Conservation (phyloP, 35 echinoderm and acorn worm species). For the Ophiothrix spiculata region DNA sequence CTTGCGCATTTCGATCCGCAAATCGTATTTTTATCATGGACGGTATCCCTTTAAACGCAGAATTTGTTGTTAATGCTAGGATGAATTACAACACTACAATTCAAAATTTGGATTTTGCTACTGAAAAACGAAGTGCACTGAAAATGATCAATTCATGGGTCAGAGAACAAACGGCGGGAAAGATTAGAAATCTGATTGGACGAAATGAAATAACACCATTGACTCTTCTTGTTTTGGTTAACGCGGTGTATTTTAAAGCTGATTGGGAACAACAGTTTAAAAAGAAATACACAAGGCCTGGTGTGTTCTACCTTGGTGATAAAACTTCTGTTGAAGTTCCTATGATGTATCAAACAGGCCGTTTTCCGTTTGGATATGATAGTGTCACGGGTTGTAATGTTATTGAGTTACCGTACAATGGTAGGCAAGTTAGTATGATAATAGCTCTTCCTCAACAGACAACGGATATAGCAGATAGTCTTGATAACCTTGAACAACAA, state of each 20-base stretch:
- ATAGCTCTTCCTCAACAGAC: slow-evolving; percentile 32
- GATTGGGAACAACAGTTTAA: slow-evolving; percentile 57
- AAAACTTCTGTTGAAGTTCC: slow-evolving; percentile 17
- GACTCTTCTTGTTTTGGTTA: slow-evolving; percentile 69
- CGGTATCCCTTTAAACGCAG: slow-evolving; percentile 1
- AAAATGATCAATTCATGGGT: slow-evolving; percentile 73
- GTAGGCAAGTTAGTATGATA: slow-evolving; percentile 50
- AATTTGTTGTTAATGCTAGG: slow-evolving; percentile 20
- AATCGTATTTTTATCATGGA: slow-evolving; percentile 56
- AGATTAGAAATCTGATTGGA: slow-evolving; percentile 57
- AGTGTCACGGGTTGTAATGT: slow-evolving; percentile 27
- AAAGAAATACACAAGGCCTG: background rate
- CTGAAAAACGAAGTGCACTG: background rate
- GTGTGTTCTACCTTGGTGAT: slow-evolving; percentile 26
- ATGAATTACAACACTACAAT: slow-evolving; percentile 33
- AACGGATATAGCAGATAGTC: slow-evolving; percentile 23
- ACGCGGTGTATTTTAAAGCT: slow-evolving; percentile 91
- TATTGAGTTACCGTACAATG: slow-evolving; percentile 65
- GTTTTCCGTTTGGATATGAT: slow-evolving; percentile 45
- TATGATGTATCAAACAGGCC: slow-evolving; percentile 53
- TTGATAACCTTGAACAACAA: slow-evolving; percentile 42
- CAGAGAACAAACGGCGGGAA: slow-evolving; percentile 46
- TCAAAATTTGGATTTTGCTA: slow-evolving; percentile 38
- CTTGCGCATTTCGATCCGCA: slow-evolving; percentile 35
- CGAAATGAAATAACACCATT: slow-evolving; percentile 31